Evolutionary conservation across 2,113 vertebrate genomes (phyloP), one percentile per base, ranked within the genome.

Genomic region (Pelecanoides urinatrix): DNA sequence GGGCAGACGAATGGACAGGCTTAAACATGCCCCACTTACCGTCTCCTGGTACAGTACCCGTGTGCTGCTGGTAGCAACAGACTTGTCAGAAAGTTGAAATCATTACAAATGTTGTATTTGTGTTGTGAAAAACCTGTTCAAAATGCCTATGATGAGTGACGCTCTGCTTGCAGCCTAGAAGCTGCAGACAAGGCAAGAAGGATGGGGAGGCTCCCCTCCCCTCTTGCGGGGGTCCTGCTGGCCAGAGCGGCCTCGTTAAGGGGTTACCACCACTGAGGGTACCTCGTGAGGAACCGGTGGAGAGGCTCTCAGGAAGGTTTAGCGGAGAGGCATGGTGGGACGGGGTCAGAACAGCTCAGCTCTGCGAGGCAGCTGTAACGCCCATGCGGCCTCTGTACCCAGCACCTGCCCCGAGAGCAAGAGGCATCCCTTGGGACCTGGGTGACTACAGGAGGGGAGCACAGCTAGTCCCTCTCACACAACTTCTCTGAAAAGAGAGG

Each of bases 161-260:
- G 79, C 26, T 62, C 45, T 50, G 26, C 63, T 44, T 47, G 52
- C 68, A 87, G 72, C 50, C 42, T 77, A 16, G 42, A 42, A 74
- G 65, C 55, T 88, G 50, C n/a, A 62, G 89, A 42, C 0, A 0
- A 90, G 36, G 45, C 63, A 74, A 59, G 40, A 59, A 55, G n/a
- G 38, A 76, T 15, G 45, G 58, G 0, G 1, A 76, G 50, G 25
- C 16, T 83, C 10, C 36, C 9, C 25, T 71, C 29, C 66, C 7
- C 42, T 53, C 44, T 53, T 22, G 27, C 1, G 0, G 0, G 1
- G 23, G 7, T 40, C 50, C 59, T 70, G 87, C 20, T 2, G 6
- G 59, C 34, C 22, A 5, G 0, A 36, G 27, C 76, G 67, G 36
- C 38, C 40, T 71, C 59, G 19, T 9, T 47, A 18, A 40, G n/a